A percentile compares a stretch with the other conserved stretches of the same genome.
Conservation (phyloP, 2,113 vertebrate genomes). For the Entomyzon cyanotis region DNA sequence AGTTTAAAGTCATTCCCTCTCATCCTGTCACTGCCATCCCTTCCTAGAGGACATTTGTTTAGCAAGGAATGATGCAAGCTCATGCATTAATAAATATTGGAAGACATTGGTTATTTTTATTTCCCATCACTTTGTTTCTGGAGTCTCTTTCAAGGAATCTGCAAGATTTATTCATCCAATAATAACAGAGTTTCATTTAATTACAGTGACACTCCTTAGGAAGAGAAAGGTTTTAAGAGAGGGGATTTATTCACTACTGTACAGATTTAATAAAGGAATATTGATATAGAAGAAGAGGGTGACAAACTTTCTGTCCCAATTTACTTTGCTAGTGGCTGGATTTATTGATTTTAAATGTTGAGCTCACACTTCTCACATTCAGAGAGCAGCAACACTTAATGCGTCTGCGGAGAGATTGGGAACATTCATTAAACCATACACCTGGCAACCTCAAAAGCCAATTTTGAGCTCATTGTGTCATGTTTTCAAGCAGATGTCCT, state of each 20-base stretch:
- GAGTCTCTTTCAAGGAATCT: neutral
- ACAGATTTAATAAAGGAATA: neutral
- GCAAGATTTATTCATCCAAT: neutral
- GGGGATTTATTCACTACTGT: neutral
- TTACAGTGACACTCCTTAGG: neutral
- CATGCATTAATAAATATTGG: neutral
- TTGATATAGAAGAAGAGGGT: neutral
- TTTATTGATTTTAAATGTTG: slow-evolving; percentile 80
- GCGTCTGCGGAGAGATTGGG: neutral
- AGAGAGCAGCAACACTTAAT: slow-evolving; percentile 19
- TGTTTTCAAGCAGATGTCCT: neutral
- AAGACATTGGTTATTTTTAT: neutral
- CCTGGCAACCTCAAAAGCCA: neutral
- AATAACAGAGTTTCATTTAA: neutral
- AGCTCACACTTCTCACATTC: slow-evolving; percentile 52
- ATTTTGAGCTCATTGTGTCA: neutral
- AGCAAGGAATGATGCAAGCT: neutral
- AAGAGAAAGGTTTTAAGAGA: neutral
- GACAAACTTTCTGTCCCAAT: slow-evolving; percentile 71
- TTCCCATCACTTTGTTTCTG: neutral
- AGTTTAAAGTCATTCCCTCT: neutral
- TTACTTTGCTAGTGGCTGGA: slow-evolving; percentile 64
- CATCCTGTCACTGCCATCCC: neutral
- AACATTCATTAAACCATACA: slow-evolving; percentile 1
- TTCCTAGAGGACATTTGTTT: neutral